phyloP scores from a whole-genome alignment of 2,113 vertebrate species.

The Opisthocomus hoazin region DNA sequence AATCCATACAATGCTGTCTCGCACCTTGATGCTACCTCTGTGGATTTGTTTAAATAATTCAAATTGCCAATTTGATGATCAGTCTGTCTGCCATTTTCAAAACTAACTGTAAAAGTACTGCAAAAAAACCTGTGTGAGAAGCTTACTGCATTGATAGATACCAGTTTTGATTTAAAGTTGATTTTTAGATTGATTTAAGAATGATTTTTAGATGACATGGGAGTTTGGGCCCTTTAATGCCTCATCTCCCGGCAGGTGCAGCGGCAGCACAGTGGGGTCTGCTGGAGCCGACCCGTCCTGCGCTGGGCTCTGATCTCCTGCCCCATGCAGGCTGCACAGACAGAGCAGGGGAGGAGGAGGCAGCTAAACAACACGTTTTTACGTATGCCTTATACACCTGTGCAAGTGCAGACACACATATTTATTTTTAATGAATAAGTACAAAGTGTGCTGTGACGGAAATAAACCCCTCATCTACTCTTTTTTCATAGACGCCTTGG shows the following conservation, averaged over 20 bases:
- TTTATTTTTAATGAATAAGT: not conserved
- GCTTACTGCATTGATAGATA: not conserved
- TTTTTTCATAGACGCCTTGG: not conserved
- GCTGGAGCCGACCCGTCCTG: fast-evolving
- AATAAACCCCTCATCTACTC: not conserved
- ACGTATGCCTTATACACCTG: not conserved
- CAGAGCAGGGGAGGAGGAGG: not conserved
- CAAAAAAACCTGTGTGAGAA: not conserved
- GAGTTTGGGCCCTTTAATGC: not conserved
- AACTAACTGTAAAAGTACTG: not conserved
- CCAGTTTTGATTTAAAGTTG: not conserved
- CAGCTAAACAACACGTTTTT: not conserved
- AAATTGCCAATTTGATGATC: not conserved
- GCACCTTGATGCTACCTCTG: not conserved
- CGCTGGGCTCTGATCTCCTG: not conserved
- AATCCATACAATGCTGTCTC: not conserved
- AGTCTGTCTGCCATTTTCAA: not conserved
- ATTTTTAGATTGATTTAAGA: not conserved
- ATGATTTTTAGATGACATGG: not conserved
- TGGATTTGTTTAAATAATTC: not conserved
- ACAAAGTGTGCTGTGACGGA: not conserved
- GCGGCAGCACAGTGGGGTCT: not conserved
- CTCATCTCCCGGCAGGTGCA: not conserved
- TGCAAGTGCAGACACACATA: not conserved
- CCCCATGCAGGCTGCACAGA: not conserved